Conservation (phyloP, 2,888 invertebrate genomes). For the Oxytorus armatus region DNA sequence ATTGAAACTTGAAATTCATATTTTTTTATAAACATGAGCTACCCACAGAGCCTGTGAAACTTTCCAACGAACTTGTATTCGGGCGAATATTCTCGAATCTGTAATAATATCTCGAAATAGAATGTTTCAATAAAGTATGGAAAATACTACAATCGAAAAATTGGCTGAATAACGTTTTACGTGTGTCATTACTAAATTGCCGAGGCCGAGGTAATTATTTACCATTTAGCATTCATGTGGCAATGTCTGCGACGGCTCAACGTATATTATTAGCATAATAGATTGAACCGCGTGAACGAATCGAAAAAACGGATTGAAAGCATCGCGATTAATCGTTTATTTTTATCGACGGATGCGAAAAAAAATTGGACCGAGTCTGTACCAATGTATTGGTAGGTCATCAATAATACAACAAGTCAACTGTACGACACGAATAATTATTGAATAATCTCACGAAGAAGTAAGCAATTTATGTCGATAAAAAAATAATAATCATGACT, state of each 20-base stretch:
- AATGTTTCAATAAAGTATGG: not conserved
- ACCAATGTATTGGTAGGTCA: not conserved
- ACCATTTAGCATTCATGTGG: not conserved
- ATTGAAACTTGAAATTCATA: too few relatives aligned
- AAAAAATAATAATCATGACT: not conserved
- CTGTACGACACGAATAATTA: not conserved
- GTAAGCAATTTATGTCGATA: not conserved
- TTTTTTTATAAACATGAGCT: too few relatives aligned
- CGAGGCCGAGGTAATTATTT: not conserved
- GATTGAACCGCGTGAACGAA: constrained; percentile 13
- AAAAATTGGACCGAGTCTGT: constrained; percentile 5
- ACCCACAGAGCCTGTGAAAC: too few relatives aligned
- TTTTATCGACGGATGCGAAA: not conserved
- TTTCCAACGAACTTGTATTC: not conserved
- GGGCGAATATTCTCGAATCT: not conserved
- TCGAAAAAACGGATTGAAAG: not conserved
- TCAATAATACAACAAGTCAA: not conserved
- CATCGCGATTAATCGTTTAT: not conserved
- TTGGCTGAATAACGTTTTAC: not conserved
- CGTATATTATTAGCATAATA: constrained; percentile 24
- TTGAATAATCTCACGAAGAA: not conserved
- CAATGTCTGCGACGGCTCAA: not conserved
- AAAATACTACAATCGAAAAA: not conserved
- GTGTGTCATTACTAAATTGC: not conserved
- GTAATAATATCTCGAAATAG: not conserved